phyloP scores from a whole-genome alignment of 2,797 vertebrate species.

The Echiichthys vipera region DNA sequence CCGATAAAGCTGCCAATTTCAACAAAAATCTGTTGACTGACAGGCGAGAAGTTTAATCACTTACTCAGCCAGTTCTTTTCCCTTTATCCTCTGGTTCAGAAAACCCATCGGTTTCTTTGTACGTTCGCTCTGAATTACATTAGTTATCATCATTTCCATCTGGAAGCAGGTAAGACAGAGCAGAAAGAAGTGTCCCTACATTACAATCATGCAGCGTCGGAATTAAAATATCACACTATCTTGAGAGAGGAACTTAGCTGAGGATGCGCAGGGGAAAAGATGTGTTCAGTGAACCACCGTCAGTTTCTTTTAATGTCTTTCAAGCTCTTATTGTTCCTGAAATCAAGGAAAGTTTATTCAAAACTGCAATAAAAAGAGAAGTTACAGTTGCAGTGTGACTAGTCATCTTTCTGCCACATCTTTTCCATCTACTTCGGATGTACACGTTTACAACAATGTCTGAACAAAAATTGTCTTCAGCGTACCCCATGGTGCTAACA shows the following conservation, averaged over 20 bases:
- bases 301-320: slow-evolving; percentile 50
- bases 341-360: slow-evolving; percentile 44
- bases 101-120: slow-evolving; percentile 25
- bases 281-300: slow-evolving; percentile 44
- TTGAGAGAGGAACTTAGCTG: slow-evolving; percentile 40
- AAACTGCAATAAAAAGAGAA: slow-evolving; percentile 23
- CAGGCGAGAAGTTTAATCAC: slow-evolving; percentile 62
- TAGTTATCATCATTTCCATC: slow-evolving; percentile 42
- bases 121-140: slow-evolving; percentile 2
- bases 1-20: slow-evolving; percentile 78
- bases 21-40: slow-evolving; percentile 72
- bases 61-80: slow-evolving; percentile 41
- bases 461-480: no score
- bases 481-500: not conserved
- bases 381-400: slow-evolving; percentile 4
- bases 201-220: slow-evolving; percentile 28
- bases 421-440: not conserved
- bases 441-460: not conserved
- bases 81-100: slow-evolving; percentile 28
- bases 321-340: slow-evolving; percentile 49
- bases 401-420: not conserved
- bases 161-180: slow-evolving; percentile 33
- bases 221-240: slow-evolving; percentile 51
- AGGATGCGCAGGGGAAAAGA: slow-evolving; percentile 24
- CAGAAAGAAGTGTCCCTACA: slow-evolving; percentile 17